Evolutionary conservation across 2,113 vertebrate genomes (phyloP), one percentile per base, ranked within the genome.

Genomic region (Chlorodrepanis virens): DNA sequence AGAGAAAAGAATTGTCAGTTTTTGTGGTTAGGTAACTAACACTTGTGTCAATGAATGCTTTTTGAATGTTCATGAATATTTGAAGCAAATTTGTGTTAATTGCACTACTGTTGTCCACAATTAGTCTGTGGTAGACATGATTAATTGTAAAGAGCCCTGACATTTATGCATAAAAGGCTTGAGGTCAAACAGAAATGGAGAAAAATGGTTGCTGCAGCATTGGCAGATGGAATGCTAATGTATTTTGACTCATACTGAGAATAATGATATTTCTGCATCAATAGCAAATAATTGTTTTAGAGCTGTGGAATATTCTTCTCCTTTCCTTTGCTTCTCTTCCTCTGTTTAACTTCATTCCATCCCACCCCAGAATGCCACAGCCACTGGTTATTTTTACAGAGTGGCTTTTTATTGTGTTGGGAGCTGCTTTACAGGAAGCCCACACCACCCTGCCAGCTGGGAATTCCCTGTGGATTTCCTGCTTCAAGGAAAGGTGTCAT

Each of bases 161-260:
- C 98, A 97, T 98, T 98, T 98, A 97, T 98, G 97, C 96, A 96
- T 97, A 98, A 98, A 98, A 97, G 84, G 97, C 98, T 98, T 80
- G 96, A 96, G 98, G 98, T 98, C 97, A 98, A 93, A 97, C 96
- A 98, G 97, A 98, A 98, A 98, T 94, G 96, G 97, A 97, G 97
- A 97, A 97, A 97, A 96, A 96, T 96, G 93, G 96, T 90, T 89
- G 77, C 95, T 97, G 89, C 72, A 81, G 86, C 83, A 56, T 35
- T 93, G 80, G 87, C 87, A 96, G 94, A 95, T 93, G 76, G 98
- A 98, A 98, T 98, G 94, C 96, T 98, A 98, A 98, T 98, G 94
- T 11, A 19, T 53, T 79, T 92, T 87, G 93, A 96, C 93, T 97
- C 45, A 20, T 91, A 95, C 92, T 96, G 87, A 90, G 90, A 92